Evolutionary conservation across 92 coral and sea anemone genomes (phyloP), one percentile per base, ranked within the genome.

Genomic region (Zoanthus gigantus): DNA sequence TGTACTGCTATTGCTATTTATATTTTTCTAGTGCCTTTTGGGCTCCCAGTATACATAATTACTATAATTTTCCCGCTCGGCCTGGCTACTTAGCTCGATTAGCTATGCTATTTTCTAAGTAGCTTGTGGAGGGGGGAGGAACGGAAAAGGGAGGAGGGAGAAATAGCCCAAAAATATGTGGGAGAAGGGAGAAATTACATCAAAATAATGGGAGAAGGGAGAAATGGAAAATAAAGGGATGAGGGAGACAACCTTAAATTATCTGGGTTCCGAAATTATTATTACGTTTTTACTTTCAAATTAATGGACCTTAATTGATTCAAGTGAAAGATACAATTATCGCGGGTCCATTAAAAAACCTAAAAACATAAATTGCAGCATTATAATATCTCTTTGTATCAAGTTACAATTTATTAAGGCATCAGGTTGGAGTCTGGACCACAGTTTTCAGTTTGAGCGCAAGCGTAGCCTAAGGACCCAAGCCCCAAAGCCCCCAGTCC

Each of bases 141-240:
- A 67, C 42, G 72, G 72, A 67, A 23, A 30, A 67, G 72, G 42
- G 44, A 23, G 72, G 72, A 67, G 72, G 72, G 72, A 67, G 72
- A 67, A 67, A 67, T 67, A 28, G 72, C 72, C 14, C 72, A 23
- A 23, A 66, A 28, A 29, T 67, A 23, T 67, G 7, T 18, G 72
- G 72, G 42, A 67, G 4, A 18, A 67, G 11, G 42, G 72, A 67
- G 15, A 67, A 18, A 67, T 67, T 15, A 60, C 66, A 60, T 60
- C 66, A 67, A 67, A 67, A 67, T 30, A 29, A 67, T 18, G 37
- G 72, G 45, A 67, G 72, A 67, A 67, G 72, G 72, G 72, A 61
- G 29, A 15, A 61, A 61, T 16, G 29, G 29, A 61, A 61, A 61
- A 61, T 61, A 61, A 61, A 8, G 68, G 42, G 72, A 67, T 67